Conservation (phyloP, 2,888 invertebrate genomes). For the Athetis lepigone region DNA sequence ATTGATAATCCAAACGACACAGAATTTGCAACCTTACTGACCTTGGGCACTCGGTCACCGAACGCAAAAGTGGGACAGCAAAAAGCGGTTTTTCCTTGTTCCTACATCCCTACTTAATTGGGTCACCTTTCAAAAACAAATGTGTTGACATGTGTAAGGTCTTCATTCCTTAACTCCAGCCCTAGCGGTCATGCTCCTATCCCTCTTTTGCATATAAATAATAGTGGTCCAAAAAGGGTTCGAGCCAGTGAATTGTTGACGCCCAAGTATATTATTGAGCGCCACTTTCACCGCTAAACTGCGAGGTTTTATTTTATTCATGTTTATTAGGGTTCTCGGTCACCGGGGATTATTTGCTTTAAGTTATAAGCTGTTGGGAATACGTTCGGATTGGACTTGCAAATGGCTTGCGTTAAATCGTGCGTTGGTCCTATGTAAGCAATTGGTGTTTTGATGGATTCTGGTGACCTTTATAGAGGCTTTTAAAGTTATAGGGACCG, state of each 20-base stretch:
- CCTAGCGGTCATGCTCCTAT: slow-evolving; percentile 51
- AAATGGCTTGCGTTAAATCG: slow-evolving; percentile 51
- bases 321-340: slow-evolving; percentile 63
- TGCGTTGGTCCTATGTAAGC: slow-evolving; percentile 47
- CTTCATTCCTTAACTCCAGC: slow-evolving; percentile 24
- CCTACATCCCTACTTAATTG: neutral
- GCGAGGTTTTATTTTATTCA: slow-evolving; percentile 64
- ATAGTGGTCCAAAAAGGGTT: slow-evolving; percentile 70
- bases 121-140: neutral
- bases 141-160: slow-evolving; percentile 3
- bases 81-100: neutral
- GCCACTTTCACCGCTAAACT: slow-evolving; percentile 59
- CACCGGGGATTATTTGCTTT: slow-evolving; percentile 61
- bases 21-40: neutral
- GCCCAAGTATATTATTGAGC: slow-evolving; percentile 62
- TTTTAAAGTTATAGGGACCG: neutral
- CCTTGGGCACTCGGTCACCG: neutral
- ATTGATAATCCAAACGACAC: too few species aligned
- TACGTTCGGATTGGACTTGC: slow-evolving; percentile 57
- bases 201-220: slow-evolving; percentile 74
- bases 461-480: slow-evolving; percentile 1
- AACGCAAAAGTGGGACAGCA: neutral
- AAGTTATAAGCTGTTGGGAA: slow-evolving; percentile 62
- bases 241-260: slow-evolving; percentile 61
- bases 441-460: slow-evolving; percentile 28